Evolutionary conservation across 2,113 vertebrate genomes (phyloP), one percentile per base, ranked within the genome.

Genomic region (Gopherus flavomarginatus): DNA sequence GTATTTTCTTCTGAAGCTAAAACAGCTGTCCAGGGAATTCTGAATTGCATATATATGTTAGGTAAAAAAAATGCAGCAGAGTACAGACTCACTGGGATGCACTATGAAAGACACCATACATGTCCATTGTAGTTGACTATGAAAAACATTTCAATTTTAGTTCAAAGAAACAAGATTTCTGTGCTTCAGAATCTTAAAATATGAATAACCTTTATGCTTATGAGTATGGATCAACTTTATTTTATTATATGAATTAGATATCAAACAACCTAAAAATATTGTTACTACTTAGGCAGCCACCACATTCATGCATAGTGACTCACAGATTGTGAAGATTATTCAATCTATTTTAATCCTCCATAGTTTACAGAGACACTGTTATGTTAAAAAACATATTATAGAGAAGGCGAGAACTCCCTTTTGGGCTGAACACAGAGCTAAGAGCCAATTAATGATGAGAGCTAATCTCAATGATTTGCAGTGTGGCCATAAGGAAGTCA

Each of bases 221-320:
- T 9, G 49, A 56, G 7, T 17, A 81, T 56, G 50, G 90, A 83
- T 75, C 54, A 88, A 62, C 22, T 53, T 31, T 44, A 0, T 90
- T 79, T 75, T 50, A 4, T n/a, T 50, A 47, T 52, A 47, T 50
- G 19, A 88, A 77, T 38, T 17, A 86, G 53, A 21, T 42, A 26
- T 49, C 47, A 78, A 47, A 56, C 81, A 82, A 31, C 59, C 83
- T 52, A 49, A 42, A 88, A 90, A 81, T 77, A 77, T 19, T 0
- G 0, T 90, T 86, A 11, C 38, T 86, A 24, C 0, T 0, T 44
- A 80, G 44, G 26, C 4, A 42, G 8, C 49, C n/a, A 38, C 49
- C n/a, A 24, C 57, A 26, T 57, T 44, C 9, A 83, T 38, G 27
- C 19, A 59, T 42, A 9, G 26, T 83, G 7, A 7, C 57, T 47